Percentiles rank a stretch among this genome's conserved stretches.
Evolutionary conservation across 2,797 vertebrate species (phyloP).

Genomic region (Acanthopagrus latus): DNA sequence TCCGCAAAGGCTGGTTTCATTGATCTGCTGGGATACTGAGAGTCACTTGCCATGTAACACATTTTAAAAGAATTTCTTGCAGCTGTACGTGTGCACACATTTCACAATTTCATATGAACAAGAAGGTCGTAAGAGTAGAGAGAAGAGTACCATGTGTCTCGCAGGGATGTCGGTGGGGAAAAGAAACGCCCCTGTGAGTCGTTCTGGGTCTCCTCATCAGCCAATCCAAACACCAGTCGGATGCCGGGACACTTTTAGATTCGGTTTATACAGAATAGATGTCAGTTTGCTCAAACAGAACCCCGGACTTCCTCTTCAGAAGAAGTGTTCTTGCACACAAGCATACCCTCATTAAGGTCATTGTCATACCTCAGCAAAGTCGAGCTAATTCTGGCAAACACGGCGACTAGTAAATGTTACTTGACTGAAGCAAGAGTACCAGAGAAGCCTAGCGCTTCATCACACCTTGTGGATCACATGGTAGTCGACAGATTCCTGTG

Average conservation of each 20-base stretch:
- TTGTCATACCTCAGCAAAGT: not conserved
- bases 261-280: conserved; percentile 44
- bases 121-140: not conserved
- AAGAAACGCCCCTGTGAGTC: not conserved
- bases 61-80: conserved; percentile 17
- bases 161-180: conserved; percentile 22
- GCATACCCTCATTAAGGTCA: not conserved
- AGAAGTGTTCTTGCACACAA: not conserved
- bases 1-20: conserved; percentile 40
- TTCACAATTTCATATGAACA: conserved; percentile 2
- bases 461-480: no score
- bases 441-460: not conserved
- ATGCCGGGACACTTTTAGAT: conserved; percentile 40
- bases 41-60: conserved; percentile 10
- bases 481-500: no score
- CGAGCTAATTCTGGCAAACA: not conserved
- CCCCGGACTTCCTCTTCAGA: conserved; percentile 22
- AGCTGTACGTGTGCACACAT: conserved; percentile 2
- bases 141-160: conserved; percentile 7
- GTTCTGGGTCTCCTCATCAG: conserved; percentile 25
- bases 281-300: conserved; percentile 38
- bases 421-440: not conserved
- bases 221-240: conserved; percentile 17
- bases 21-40: conserved; percentile 53
- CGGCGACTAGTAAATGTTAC: not conserved